phyloP scores from a whole-genome alignment of 1,140 invertebrate genomes.

The Protaetia brevitarsis region DNA sequence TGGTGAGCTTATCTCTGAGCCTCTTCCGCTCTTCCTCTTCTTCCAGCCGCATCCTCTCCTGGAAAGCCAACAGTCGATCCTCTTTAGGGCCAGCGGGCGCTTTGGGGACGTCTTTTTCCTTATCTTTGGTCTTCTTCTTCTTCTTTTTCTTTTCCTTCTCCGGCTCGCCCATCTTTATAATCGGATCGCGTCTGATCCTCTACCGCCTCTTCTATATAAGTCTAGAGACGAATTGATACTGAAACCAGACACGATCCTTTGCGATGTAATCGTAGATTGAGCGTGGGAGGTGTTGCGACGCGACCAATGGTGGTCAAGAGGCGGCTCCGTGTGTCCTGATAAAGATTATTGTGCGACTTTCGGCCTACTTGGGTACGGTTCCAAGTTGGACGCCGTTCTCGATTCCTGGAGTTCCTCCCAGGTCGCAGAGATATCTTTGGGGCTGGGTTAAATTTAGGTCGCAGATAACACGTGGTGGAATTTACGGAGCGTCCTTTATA shows the following conservation, averaged over 20 bases:
- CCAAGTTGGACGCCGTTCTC: background rate
- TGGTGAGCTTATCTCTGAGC: conserved; percentile 36
- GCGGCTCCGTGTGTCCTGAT: background rate
- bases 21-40: conserved; percentile 41
- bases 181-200: background rate
- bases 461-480: no score
- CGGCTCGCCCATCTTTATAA: background rate
- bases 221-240: background rate
- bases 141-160: background rate
- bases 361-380: background rate
- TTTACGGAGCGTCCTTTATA: no score
- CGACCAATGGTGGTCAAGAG: background rate
- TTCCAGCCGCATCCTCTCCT: conserved; percentile 39
- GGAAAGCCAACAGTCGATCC: conserved; percentile 37
- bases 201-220: conserved; percentile 10
- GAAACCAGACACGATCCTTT: background rate
- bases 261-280: background rate
- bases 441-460: background rate
- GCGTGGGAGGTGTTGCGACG: background rate
- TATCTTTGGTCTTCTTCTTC: conserved; percentile 53
- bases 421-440: background rate
- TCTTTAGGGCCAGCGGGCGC: conserved; percentile 46
- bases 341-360: background rate
- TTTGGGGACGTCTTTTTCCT: conserved; percentile 63
- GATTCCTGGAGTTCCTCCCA: background rate